Evolutionary conservation across 2,888 invertebrate species (phyloP), one percentile per base, ranked within the genome.

Genomic region (Sarcophaga caerulescens): DNA sequence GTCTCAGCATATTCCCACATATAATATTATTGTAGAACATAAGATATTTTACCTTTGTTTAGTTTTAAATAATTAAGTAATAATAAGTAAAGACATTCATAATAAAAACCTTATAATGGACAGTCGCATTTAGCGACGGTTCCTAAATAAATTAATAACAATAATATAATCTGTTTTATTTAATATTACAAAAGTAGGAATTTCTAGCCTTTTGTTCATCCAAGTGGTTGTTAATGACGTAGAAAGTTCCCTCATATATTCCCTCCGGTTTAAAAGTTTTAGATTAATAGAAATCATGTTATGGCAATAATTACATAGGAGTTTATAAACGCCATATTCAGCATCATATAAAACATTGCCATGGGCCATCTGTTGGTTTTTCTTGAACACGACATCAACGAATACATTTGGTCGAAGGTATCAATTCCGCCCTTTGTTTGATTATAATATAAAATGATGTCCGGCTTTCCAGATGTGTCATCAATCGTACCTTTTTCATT

Each of bases 381-480:
- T 59, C 77, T 76, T 59, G 66, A 80, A 68, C 74, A 78, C n/a
- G 65, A 81, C 81, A 85, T 87, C 10, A 12, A 10, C 17, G 82
- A 81, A 62, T 83, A 86, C 83, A 87, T 85, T 85, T 88, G 87
- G 79, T 87, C 86, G 21, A 85, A 78, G 3, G 83, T 85, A 12
- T 88, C 81, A 21, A 85, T 79, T 59, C 85, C 87, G 1, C 88
- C 81, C 73, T 88, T 81, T 6, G 82, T 82, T 68, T 86, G 75
- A 23, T 86, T 84, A 71, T 85, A 85, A 65, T 74, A 85, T 17
- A 73, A 44, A 4, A 81, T 79, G 21, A 85, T 85, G 59, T 65
- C 60, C 12, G 85, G 76, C 73, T 82, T 87, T 45, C 74, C 65
- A 21, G 63, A 71, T 21, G 23, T 68, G 17, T 81, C 62, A 70